Conservation (phyloP, 2,113 vertebrate species). For the Azemiops feae region DNA sequence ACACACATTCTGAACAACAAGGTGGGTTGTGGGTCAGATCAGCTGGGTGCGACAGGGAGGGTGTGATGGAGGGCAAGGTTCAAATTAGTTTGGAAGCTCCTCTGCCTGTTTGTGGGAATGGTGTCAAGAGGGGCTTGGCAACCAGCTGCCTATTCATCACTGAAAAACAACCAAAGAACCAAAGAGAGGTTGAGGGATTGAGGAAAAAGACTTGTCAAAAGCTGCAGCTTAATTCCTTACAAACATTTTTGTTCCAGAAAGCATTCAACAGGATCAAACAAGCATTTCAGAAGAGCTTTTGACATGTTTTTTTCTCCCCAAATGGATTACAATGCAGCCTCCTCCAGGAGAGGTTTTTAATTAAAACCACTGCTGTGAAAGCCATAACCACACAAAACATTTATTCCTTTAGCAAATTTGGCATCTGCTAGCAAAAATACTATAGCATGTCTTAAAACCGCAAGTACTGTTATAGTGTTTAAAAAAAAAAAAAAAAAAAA, state of each 20-base stretch:
- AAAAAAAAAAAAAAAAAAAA: too few relatives aligned
- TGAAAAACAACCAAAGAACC: neutral
- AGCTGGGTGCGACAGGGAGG: neutral
- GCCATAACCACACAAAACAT: neutral
- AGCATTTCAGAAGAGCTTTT: neutral
- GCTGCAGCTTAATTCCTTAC: conserved; percentile 22
- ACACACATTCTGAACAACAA: neutral
- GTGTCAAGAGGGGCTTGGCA: conserved; percentile 5
- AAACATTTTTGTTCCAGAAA: conserved; percentile 30
- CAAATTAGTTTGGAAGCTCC: neutral
- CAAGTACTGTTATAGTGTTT: neutral
- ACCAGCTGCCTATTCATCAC: neutral
- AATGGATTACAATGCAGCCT: neutral
- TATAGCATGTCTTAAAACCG: neutral
- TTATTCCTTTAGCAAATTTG: conserved; percentile 39
- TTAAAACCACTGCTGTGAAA: neutral
- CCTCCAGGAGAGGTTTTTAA: neutral
- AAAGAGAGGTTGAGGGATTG: conserved; percentile 16
- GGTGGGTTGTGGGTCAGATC: neutral
- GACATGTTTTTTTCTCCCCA: neutral
- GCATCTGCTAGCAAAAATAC: accelerated
- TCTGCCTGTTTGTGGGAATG: neutral
- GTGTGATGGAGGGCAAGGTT: accelerated
- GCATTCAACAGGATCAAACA: conserved; percentile 10
- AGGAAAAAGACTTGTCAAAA: neutral